Evolutionary conservation across 2,888 invertebrate genomes (phyloP).

Genomic region (Ormyrus thymus): DNA sequence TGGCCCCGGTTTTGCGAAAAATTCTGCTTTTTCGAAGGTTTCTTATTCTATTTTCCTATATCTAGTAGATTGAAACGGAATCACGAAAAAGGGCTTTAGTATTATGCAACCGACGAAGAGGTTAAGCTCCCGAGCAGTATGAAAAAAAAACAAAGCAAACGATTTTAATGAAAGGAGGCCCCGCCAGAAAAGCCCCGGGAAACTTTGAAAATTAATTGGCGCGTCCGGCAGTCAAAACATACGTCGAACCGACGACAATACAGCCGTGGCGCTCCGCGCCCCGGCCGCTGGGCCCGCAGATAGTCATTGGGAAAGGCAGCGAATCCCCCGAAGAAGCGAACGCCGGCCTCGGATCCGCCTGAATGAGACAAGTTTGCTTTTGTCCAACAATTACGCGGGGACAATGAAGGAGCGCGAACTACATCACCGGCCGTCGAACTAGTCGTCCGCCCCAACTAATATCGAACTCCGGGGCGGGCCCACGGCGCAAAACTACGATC

Average conservation of each 20-base stretch:
- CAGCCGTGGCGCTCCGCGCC: background rate
- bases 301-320: slow-evolving; percentile 40
- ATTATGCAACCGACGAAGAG: too few relatives aligned
- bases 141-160: too few relatives aligned
- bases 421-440: slow-evolving; percentile 54
- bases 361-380: slow-evolving; percentile 73
- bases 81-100: too few relatives aligned
- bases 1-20: too few relatives aligned
- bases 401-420: slow-evolving; percentile 66
- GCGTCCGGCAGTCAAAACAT: slow-evolving; percentile 30
- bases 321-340: slow-evolving; percentile 33
- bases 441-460: slow-evolving; percentile 67
- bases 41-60: too few relatives aligned
- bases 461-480: slow-evolving; percentile 65
- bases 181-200: background rate
- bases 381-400: slow-evolving; percentile 70
- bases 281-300: background rate
- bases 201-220: slow-evolving; percentile 39
- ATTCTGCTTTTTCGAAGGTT: too few relatives aligned
- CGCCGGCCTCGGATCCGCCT: slow-evolving; percentile 52
- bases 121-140: too few relatives aligned
- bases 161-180: too few relatives aligned
- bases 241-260: slow-evolving; percentile 39
- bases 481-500: slow-evolving; percentile 14
- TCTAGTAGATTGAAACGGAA: too few relatives aligned